Conservation (phyloP, 2,113 vertebrate genomes). For the Merops nubicus region DNA sequence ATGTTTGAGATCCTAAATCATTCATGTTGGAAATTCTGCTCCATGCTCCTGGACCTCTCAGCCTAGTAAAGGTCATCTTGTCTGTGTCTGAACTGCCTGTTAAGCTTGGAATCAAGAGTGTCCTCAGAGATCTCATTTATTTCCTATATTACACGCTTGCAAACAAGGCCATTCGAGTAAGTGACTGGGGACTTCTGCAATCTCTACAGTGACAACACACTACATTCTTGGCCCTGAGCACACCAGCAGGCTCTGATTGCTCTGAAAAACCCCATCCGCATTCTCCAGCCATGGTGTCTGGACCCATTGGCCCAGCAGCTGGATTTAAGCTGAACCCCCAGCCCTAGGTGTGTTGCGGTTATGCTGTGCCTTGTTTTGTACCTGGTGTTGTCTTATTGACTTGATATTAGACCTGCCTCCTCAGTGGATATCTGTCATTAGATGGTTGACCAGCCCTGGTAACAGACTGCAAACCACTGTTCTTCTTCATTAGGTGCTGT, state of each 20-base stretch:
- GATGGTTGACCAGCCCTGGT: neutral
- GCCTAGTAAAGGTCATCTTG: neutral
- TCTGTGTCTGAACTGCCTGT: neutral
- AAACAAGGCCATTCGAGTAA: neutral
- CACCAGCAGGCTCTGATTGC: neutral
- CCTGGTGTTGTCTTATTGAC: neutral
- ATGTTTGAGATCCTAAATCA: neutral
- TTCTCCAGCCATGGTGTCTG: neutral
- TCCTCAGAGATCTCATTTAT: neutral
- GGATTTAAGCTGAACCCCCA: neutral
- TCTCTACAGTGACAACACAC: neutral
- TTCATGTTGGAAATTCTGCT: neutral
- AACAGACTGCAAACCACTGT: neutral
- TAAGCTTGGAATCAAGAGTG: neutral
- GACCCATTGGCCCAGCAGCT: neutral
- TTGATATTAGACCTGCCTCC: neutral
- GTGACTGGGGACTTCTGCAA: neutral
- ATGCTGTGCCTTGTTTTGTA: neutral
- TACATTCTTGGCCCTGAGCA: rapidly evolving
- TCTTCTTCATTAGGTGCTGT: neutral
- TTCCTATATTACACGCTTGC: neutral
- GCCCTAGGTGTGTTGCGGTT: neutral
- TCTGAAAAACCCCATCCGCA: neutral
- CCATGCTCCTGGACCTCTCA: neutral
- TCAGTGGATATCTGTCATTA: neutral